phyloP scores from a whole-genome alignment of 2,888 invertebrate genomes.

The Cyclophora albipunctata region DNA sequence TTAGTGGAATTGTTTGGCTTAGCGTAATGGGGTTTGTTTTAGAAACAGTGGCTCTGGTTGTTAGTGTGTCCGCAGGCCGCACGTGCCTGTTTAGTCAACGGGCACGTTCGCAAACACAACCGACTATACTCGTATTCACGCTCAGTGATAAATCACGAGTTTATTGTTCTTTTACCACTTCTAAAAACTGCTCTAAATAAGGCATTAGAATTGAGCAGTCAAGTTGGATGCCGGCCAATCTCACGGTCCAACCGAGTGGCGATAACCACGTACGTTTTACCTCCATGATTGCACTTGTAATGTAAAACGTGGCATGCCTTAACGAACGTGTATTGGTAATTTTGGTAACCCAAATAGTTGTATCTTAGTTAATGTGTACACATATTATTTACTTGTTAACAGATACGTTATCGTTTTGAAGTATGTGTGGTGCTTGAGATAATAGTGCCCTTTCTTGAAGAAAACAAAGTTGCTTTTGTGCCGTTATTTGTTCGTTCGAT shows the following conservation, averaged over 20 bases:
- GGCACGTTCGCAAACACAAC: conserved; percentile 34
- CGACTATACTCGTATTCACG: conserved; percentile 21
- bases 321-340: conserved; percentile 12
- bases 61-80: conserved; percentile 50
- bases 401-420: conserved; percentile 28
- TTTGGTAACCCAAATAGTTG: conserved; percentile 47
- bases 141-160: conserved; percentile 33
- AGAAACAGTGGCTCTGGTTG: conserved; percentile 47
- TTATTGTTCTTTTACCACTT: conserved; percentile 19
- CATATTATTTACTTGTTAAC: conserved; percentile 31
- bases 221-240: conserved; percentile 6
- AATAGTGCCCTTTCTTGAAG: conserved; percentile 1
- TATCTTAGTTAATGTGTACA: conserved; percentile 44
- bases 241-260: conserved; percentile 10
- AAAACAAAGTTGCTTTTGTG: too few relatives aligned
- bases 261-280: conserved; percentile 6
- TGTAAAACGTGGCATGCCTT: too few relatives aligned
- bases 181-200: conserved; percentile 13
- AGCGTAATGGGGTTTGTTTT: conserved; percentile 55
- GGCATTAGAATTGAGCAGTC: conserved; percentile 6
- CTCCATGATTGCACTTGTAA: background rate
- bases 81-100: conserved; percentile 63
- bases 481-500: background rate
- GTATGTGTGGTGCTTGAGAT: conserved; percentile 25
- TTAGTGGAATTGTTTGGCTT: conserved; percentile 40